Evolutionary conservation across 1,140 invertebrate genomes (phyloP), one percentile per base, ranked within the genome.

Genomic region (Proales similis): DNA sequence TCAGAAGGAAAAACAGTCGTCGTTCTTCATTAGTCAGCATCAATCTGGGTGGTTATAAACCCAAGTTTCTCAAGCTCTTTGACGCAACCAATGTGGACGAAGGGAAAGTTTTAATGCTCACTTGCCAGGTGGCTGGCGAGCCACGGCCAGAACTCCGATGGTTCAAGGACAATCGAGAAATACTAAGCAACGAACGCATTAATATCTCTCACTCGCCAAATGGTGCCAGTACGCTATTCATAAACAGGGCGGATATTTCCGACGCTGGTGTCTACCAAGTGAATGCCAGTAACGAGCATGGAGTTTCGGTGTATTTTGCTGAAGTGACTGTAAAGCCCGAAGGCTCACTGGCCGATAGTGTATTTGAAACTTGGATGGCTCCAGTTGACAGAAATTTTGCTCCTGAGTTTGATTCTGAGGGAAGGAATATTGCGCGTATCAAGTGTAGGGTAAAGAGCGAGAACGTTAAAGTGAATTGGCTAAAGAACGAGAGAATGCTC

Each of bases 121-220:
- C 22, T n/a, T 43, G 30, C 27, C 39, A 46, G 36, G 38, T 57
- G 9, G 24, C 22, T 43, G 48, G 51, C 42, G 30, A 57, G 7
- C 63, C 63, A 17, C 7, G 46, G 24, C 64, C 64, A 11, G 26
- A 63, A n/a, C 26, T 65, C 11, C 32, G 29, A 19, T 65, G 60
- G 57, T 63, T 45, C 19, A 61, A 61, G 47, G 27, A 61, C 19
- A 43, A 43, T 7, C 1, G n/a, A 17, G 53, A 61, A 4, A 22
- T 61, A n/a, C 6, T 7, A 5, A 45, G 12, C 24, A 45, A 19
- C 36, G 12, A 14, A 29, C 9, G 53, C 20, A 29, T 27, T 0
- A 12, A 26, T 2, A 45, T 61, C 7, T 22, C 11, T 12, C n/a
- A 61, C 26, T 43, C 11, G 32, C 24, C 19, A 19, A 61, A 61